Conservation (phyloP, 2,113 vertebrate genomes). For the Irena cyanogastra region DNA sequence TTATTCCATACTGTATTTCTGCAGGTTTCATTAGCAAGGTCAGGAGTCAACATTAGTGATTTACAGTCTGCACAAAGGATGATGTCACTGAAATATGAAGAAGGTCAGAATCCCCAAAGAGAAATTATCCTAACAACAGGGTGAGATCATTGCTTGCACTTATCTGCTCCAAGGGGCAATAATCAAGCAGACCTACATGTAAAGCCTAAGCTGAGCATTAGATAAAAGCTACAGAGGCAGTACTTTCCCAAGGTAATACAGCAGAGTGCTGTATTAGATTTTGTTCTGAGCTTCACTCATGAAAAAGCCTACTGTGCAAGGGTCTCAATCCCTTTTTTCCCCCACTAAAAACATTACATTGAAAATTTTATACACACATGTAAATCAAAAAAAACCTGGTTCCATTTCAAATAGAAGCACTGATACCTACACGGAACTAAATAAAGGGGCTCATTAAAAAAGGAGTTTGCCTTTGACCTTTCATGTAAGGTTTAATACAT, state of each 20-base stretch:
- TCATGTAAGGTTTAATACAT: neutral
- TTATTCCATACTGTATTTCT: neutral
- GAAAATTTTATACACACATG: neutral
- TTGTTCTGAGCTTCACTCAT: neutral
- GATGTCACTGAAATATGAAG: conserved; percentile 52
- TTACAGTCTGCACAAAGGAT: conserved; percentile 33
- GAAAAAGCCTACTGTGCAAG: neutral
- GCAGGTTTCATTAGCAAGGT: conserved; percentile 24
- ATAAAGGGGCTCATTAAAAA: neutral
- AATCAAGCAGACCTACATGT: conserved; percentile 5
- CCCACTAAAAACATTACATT: neutral
- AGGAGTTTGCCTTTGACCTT: neutral
- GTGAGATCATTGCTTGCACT: conserved; percentile 61
- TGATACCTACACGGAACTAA: neutral
- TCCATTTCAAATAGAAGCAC: neutral
- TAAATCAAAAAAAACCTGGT: neutral
- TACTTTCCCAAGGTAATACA: neutral
- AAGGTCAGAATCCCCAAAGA: conserved; percentile 56
- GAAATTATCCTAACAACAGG: conserved; percentile 57
- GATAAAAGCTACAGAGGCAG: conserved; percentile 24
- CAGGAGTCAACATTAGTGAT: conserved; percentile 22
- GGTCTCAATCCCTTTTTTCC: neutral
- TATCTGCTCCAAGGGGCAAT: conserved; percentile 34
- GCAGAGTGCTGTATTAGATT: neutral
- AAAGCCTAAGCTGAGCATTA: conserved; percentile 14